Conservation (phyloP, 2,113 vertebrate species). For the Siniperca chuatsi region DNA sequence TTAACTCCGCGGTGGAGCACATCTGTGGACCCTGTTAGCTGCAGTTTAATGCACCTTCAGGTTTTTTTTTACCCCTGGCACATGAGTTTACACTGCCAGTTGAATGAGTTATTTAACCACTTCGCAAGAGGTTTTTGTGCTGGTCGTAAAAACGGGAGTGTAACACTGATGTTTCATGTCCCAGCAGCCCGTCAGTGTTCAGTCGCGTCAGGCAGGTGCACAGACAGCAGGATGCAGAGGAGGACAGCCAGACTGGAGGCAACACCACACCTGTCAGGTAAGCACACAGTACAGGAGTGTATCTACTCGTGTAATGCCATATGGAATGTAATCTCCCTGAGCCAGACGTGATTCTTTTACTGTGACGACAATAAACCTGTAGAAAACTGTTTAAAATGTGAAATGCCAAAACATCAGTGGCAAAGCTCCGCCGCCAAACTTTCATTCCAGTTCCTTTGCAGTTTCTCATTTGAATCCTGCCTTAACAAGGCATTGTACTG, state of each 20-base stretch:
- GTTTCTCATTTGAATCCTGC: not conserved
- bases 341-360: not conserved
- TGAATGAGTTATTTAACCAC: not conserved
- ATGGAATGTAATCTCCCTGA: no score
- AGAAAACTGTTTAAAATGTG: not conserved
- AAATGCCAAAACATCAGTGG: not conserved
- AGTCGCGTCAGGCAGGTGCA: conserved; percentile 89
- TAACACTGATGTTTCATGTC: not conserved
- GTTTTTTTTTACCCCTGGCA: not conserved
- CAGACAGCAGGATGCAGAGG: conserved; percentile 81
- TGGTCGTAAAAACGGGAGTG: not conserved
- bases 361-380: not conserved
- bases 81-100: not conserved
- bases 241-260: conserved; percentile 68
- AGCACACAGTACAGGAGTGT: conserved; percentile 13
- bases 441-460: not conserved
- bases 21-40: not conserved
- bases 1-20: not conserved
- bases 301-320: not conserved
- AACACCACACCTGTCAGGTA: conserved; percentile 82
- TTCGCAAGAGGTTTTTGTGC: not conserved
- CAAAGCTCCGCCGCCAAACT: not conserved
- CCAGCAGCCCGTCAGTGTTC: conserved; percentile 87
- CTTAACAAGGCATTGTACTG: not conserved
- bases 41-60: not conserved